A percentile compares a stretch with the other conserved stretches of the same genome.
Evolutionary conservation across 1,140 invertebrate genomes (phyloP).

Genomic region (Dreissena rostriformis): DNA sequence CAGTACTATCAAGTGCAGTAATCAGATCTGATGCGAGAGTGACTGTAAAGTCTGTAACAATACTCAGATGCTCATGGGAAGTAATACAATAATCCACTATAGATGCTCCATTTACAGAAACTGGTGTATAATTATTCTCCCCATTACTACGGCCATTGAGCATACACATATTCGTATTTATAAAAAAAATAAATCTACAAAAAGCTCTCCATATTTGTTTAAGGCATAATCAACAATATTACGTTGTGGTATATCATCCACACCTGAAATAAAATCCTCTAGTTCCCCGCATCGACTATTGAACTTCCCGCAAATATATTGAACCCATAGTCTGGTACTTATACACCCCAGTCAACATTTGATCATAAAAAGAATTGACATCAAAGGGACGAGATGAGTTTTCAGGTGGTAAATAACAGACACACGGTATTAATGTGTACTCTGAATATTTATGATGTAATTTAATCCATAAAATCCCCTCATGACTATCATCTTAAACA

Average conservation of each 20-base stretch:
- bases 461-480: slow-evolving; percentile 57
- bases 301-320: slow-evolving; percentile 48
- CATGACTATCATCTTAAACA: slow-evolving; percentile 14
- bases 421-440: slow-evolving; percentile 37
- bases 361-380: slow-evolving; percentile 26
- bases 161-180: slow-evolving; percentile 54
- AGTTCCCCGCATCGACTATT: slow-evolving; percentile 42
- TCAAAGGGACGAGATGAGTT: slow-evolving; percentile 35
- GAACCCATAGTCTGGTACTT: slow-evolving; percentile 25
- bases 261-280: slow-evolving; percentile 54
- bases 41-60: slow-evolving; percentile 26
- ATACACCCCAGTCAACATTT: slow-evolving; percentile 39
- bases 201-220: slow-evolving; percentile 52
- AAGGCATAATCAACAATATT: slow-evolving; percentile 37
- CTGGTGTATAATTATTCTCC: slow-evolving; percentile 48
- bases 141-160: slow-evolving; percentile 45
- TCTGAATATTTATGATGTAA: slow-evolving; percentile 16
- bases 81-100: slow-evolving; percentile 55
- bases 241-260: slow-evolving; percentile 43
- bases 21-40: slow-evolving; percentile 18
- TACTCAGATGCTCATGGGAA: slow-evolving; percentile 23
- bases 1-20: not conserved
- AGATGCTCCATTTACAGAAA: slow-evolving; percentile 47
- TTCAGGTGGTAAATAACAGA: slow-evolving; percentile 54
- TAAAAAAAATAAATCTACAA: slow-evolving; percentile 58